Base-by-base conservation (phyloP, 2,113 vertebrate species). In the Lophotis ruficrista region DNA sequence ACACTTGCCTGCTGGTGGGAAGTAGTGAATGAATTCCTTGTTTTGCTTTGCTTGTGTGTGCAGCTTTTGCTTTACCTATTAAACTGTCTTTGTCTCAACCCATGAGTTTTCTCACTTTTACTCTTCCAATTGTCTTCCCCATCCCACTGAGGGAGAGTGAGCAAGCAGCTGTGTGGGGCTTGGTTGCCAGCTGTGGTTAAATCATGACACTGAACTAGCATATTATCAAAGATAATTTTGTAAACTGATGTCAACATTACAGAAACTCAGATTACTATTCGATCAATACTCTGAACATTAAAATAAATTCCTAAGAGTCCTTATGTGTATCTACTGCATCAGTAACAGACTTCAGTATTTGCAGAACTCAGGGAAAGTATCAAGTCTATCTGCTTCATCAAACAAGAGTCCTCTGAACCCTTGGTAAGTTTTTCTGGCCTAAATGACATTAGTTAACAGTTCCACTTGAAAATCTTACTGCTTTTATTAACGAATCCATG, bases 251-350 rank as follows among this genome's bases (percentile, higher is more conserved):
- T 87, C 69, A 93, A 81, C 83, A 80, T 84, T 54, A 71, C n/a
- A 78, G 75, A 80, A 91, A 88, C 75, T 88, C 45, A 79, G 84
- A 90, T 90, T 80, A 90, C 50, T 54, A 48, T 77, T 83, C 1
- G 0, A 81, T 93, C 94, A 73, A 86, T 96, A 93, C 35, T 62
- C 43, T 57, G 47, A 88, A 41, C 61, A 75, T 91, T 82, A 75
- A 84, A 87, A 95, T n/a, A 91, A 90, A 96, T 73, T 91, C 79
- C 90, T 80, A 51, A 24, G 92, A 86, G 90, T 58, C 68, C 37
- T 80, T 37, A 7, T 47, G 79, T 88, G 58, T 79, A 77, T 51
- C 70, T 54, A 77, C 31, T 60, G 58, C 62, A 85, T 37, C 84
- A 76, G 81, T 47, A 83, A 87, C 31, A 86, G 90, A 70, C 41